These are phyloP conservation scores for Physella acuta DNA, from an alignment of 1,140 invertebrate genomes.

Conservation along the genomic window DNA sequence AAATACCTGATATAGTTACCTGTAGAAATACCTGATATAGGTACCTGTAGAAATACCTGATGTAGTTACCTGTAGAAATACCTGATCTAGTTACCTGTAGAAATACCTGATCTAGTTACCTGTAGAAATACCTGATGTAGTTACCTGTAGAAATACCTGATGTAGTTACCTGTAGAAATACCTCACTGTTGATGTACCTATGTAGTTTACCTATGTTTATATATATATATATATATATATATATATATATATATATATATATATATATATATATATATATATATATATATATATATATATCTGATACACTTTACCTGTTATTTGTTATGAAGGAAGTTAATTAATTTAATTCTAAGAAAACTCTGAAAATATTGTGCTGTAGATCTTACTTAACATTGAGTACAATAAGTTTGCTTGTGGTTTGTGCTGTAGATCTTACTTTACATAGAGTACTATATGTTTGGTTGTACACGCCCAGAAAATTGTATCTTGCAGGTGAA, in stretches of 20 bases:
- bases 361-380: neutral
- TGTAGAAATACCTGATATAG: no score
- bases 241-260: slow-evolving; percentile 14
- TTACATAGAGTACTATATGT: neutral
- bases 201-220: neutral
- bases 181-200: neutral
- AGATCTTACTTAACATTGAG: neutral
- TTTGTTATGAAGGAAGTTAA: neutral
- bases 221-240: slow-evolving; percentile 14
- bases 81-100: no score
- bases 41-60: no score
- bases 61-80: no score
- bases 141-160: no score
- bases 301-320: neutral
- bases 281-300: slow-evolving; percentile 10
- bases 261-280: slow-evolving; percentile 9
- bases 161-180: neutral
- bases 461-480: no score
- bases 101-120: no score
- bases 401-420: neutral
- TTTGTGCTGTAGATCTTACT: neutral
- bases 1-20: no score
- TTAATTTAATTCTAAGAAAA: neutral
- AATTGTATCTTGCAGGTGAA: no score
- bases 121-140: no score